Conservation (phyloP, 2,888 invertebrate species). For the Sesia bembeciformis region DNA sequence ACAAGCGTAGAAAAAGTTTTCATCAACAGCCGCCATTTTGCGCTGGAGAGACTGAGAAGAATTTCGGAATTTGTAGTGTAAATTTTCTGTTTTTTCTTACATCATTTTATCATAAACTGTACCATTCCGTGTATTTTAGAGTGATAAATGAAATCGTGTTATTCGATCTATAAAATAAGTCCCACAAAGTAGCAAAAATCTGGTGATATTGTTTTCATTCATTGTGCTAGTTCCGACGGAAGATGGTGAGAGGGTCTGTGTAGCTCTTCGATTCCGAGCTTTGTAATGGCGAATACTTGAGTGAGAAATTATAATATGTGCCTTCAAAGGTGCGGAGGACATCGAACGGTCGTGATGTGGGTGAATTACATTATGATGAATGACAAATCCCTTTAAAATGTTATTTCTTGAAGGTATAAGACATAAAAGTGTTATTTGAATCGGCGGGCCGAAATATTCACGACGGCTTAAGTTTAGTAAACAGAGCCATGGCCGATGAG, state of each 20-base stretch:
- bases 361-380: conserved; percentile 74
- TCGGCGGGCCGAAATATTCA: conserved; percentile 75
- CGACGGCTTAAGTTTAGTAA: conserved; percentile 80
- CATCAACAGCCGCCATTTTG: conserved; percentile 97
- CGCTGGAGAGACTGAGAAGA: conserved; percentile 85
- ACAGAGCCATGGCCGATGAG: conserved; percentile 94
- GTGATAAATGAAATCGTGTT: conserved; percentile 72
- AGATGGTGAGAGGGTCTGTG: conserved; percentile 84
- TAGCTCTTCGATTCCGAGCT: conserved; percentile 80
- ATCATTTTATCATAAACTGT: conserved; percentile 72
- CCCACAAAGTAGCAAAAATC: conserved; percentile 65
- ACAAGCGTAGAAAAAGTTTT: conserved; percentile 96
- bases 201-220: conserved; percentile 79
- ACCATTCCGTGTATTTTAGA: conserved; percentile 76
- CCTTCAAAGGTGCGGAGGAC: conserved; percentile 83
- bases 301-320: conserved; percentile 81
- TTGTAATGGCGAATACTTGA: conserved; percentile 89
- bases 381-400: conserved; percentile 72
- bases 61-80: conserved; percentile 83
- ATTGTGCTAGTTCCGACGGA: conserved; percentile 82
- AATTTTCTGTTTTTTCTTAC: conserved; percentile 78
- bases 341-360: conserved; percentile 80
- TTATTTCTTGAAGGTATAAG: conserved; percentile 69
- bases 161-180: conserved; percentile 62
- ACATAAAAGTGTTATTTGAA: conserved; percentile 72